phyloP scores from a whole-genome alignment of 2,888 invertebrate species.

The Copidosoma aretas region DNA sequence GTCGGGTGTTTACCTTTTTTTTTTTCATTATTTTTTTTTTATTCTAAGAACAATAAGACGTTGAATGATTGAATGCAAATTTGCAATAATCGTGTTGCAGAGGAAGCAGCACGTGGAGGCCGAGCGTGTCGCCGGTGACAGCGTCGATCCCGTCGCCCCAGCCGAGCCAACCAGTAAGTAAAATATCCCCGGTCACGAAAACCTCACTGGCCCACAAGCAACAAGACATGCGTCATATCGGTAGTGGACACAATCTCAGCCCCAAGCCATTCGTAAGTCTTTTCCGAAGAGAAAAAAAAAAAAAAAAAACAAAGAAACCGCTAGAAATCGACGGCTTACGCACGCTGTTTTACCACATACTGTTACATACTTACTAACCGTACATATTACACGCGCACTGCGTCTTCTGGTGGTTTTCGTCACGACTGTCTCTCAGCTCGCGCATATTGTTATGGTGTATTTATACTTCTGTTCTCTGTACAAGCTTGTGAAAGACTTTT shows the following conservation, averaged over 20 bases:
- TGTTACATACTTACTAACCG: no score
- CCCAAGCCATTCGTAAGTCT: conserved; percentile 79
- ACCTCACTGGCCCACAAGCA: conserved; percentile 82
- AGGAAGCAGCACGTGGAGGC: conserved; percentile 73
- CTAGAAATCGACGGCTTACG: no score
- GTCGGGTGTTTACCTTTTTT: no score
- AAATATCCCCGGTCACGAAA: conserved; percentile 78
- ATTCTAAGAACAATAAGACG: no score
- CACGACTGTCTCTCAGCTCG: no score
- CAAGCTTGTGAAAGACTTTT: no score
- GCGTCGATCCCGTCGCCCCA: conserved; percentile 73
- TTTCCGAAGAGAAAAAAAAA: not conserved
- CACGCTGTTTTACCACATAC: no score
- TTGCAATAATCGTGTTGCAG: not conserved
- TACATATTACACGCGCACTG: no score
- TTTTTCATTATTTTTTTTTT: no score
- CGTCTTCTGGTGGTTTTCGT: no score
- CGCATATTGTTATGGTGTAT: no score
- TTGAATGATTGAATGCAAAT: not conserved
- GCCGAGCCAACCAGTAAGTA: conserved; percentile 66
- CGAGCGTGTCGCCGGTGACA: conserved; percentile 80
- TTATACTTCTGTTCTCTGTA: not conserved
- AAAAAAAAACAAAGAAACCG: no score
- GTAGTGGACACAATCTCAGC: conserved; percentile 85
- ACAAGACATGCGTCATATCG: conserved; percentile 76